These are phyloP conservation scores for Pseudorasbora parva DNA, from an alignment of 2,113 vertebrate species.

Conservation along the genomic window DNA sequence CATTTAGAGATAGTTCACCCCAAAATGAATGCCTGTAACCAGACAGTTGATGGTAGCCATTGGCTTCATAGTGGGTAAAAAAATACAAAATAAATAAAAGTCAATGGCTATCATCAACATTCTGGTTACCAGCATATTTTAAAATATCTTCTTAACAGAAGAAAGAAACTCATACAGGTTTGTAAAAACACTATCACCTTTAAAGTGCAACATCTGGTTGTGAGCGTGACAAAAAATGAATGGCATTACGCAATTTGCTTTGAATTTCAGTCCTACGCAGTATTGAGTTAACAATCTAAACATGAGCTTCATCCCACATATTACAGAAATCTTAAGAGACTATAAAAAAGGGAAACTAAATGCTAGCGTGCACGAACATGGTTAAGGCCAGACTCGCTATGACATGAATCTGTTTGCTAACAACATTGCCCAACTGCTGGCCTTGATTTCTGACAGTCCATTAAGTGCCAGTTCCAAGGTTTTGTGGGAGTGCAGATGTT, in stretches of 20 bases:
- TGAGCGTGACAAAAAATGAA: constrained; percentile 18
- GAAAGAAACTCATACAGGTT: too few species aligned
- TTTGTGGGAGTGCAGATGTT: constrained; percentile 50
- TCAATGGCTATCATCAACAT: too few species aligned
- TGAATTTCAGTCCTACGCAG: neutral
- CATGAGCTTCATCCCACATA: constrained; percentile 2
- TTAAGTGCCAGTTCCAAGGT: constrained; percentile 41
- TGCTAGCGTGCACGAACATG: constrained; percentile 72
- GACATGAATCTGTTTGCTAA: constrained; percentile 67
- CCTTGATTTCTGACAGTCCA: constrained; percentile 61
- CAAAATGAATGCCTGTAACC: too few species aligned
- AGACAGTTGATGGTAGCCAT: too few species aligned
- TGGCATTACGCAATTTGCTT: neutral
- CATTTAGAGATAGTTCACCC: neutral
- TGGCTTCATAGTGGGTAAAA: too few species aligned
- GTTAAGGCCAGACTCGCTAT: constrained; percentile 63
- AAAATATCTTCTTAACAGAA: too few species aligned
- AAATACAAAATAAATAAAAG: too few species aligned
- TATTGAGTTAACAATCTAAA: neutral
- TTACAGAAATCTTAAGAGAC: constrained; percentile 21
- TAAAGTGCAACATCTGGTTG: neutral
- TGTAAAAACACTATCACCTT: too few species aligned
- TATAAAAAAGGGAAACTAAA: constrained; percentile 37
- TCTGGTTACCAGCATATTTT: too few species aligned
- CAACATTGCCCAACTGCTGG: constrained; percentile 57